Evolutionary conservation across 2,888 invertebrate genomes (phyloP), one percentile per base, ranked within the genome.

Genomic region (Tetramorium bicarinatum): DNA sequence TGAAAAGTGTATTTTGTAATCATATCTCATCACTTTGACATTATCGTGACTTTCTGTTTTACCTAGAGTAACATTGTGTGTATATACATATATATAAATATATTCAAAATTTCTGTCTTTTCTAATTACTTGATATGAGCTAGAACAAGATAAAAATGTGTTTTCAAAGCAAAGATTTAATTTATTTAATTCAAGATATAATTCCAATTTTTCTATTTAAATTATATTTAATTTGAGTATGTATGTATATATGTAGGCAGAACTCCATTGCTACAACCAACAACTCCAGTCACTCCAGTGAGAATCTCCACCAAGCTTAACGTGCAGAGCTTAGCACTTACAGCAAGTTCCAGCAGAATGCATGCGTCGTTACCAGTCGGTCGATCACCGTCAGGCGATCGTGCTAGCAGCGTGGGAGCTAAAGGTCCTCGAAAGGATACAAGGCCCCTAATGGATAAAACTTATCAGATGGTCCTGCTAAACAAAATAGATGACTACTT

Each of bases 341-440:
- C 90, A 6, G 69, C 86, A 7, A 87, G 81, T 49, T 82, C 88
- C 3, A 75, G 41, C 9, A 83, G 66, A 80, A 13, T 8, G 64
- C 77, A 72, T 62, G 9, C 3, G 1, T 34, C 56, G 13, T 69
- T 89, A n/a, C 62, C 90, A 18, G 81, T 81, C 0, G 90, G 91
- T 6, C 89, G 93, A 82, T 93, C 94, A 18, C 91, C 93, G 3
- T 93, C 93, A 1, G 92, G 91, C 0, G 94, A 94, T 77, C 90
- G 93, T 61, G 93, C 91, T 0, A 92, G 89, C 75, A 89, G 66
- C 11, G 82, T 93, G 6, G 89, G 88, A 18, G 56, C 81, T 0
- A 92, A 93, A 87, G 88, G 89, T 56, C 74, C 91, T 1, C 91
- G 91, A 9, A 95, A 94, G 80, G 95, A 95, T 59, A 91, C 83